Evolutionary conservation across 2,113 vertebrate genomes (phyloP).

Genomic region (Acanthochromis polyacanthus): DNA sequence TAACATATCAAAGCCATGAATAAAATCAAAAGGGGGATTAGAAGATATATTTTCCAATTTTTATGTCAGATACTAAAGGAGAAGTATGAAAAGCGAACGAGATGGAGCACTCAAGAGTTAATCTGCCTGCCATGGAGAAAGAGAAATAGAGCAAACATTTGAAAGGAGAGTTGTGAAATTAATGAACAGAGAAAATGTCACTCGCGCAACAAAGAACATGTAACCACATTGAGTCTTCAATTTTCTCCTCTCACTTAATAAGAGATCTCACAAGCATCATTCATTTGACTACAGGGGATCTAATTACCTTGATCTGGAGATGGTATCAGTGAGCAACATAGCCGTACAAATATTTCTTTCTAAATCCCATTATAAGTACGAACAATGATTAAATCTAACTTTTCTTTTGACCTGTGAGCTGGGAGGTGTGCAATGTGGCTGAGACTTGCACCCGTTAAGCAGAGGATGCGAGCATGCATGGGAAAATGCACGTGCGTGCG

Average conservation of each 20-base stretch:
- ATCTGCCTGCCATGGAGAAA: slow-evolving; percentile 36
- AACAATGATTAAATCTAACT: slow-evolving; percentile 93
- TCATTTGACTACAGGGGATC: slow-evolving; percentile 89
- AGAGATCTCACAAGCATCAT: slow-evolving; percentile 93
- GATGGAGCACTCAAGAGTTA: slow-evolving; percentile 13
- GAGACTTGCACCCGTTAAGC: slow-evolving; percentile 16
- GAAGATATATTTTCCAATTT: slow-evolving; percentile 72
- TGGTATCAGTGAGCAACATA: slow-evolving; percentile 92
- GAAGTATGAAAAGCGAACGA: slow-evolving; percentile 29
- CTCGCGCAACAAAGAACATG: slow-evolving; percentile 45
- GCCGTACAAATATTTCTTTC: slow-evolving; percentile 91
- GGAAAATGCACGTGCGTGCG: neutral
- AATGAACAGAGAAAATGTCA: slow-evolving; percentile 69
- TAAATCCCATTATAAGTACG: slow-evolving; percentile 92
- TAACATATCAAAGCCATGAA: slow-evolving; percentile 79
- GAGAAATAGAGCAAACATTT: slow-evolving; percentile 51
- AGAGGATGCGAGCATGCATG: slow-evolving; percentile 17
- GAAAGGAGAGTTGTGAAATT: slow-evolving; percentile 54
- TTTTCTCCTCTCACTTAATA: slow-evolving; percentile 91
- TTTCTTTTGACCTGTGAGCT: slow-evolving; percentile 82
- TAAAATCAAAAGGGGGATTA: slow-evolving; percentile 73
- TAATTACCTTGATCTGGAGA: slow-evolving; percentile 96
- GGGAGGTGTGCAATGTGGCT: neutral
- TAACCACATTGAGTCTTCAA: slow-evolving; percentile 74
- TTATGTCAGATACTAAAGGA: slow-evolving; percentile 44